phyloP scores from a whole-genome alignment of 2,797 vertebrate genomes.

The Leucoraja ocellata region DNA sequence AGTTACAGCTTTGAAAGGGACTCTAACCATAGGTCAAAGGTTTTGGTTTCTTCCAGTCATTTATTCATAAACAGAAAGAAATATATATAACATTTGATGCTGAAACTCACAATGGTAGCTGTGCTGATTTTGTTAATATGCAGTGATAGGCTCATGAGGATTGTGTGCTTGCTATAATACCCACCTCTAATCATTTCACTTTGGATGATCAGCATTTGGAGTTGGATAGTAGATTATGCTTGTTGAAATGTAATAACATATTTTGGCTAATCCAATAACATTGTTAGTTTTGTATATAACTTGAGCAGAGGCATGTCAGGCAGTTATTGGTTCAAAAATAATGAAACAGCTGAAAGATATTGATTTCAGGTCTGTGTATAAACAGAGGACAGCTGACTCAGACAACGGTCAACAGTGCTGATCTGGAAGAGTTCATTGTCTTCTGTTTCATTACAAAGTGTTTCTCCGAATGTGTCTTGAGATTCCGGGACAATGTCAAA shows the following conservation, averaged over 20 bases:
- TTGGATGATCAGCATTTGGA: constrained; percentile 22
- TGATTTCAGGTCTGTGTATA: constrained; percentile 82
- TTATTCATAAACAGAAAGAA: neutral
- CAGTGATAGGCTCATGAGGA: neutral
- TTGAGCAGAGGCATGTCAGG: neutral
- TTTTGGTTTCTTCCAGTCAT: neutral
- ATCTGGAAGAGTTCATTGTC: constrained; percentile 86
- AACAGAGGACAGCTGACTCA: constrained; percentile 87
- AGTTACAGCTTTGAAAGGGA: neutral
- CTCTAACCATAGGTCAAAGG: neutral
- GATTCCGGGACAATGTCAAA: constrained; percentile 73
- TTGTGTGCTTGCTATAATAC: neutral
- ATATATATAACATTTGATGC: neutral
- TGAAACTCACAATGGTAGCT: neutral
- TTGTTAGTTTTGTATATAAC: neutral
- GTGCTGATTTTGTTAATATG: neutral
- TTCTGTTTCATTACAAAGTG: constrained; percentile 68
- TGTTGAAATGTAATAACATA: constrained; percentile 21
- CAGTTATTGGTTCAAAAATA: neutral
- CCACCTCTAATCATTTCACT: constrained; percentile 1
- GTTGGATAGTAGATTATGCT: neutral
- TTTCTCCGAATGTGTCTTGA: constrained; percentile 65
- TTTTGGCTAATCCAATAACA: neutral
- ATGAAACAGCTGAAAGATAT: neutral
- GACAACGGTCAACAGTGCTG: constrained; percentile 82